Evolutionary conservation across 2,113 vertebrate species (phyloP).

Genomic region (Tragelaphus imberbis): DNA sequence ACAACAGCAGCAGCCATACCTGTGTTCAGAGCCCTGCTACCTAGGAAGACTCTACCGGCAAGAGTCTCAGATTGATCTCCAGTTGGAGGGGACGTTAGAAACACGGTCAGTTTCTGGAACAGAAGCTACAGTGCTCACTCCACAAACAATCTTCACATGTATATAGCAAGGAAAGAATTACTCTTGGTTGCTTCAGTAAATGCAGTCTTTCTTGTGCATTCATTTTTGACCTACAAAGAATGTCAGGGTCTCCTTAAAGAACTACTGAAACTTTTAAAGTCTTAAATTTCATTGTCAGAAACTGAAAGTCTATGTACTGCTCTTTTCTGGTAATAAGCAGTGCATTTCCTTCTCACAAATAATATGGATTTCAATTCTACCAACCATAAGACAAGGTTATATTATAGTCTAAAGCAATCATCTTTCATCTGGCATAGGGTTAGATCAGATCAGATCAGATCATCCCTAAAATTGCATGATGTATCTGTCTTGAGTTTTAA

Average conservation of each 20-base stretch:
- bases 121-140: background rate
- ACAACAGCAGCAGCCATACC: background rate
- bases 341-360: constrained; percentile 12
- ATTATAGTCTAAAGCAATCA: background rate
- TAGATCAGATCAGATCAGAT: too few relatives aligned
- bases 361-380: background rate
- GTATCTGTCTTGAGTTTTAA: background rate
- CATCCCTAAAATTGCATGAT: background rate
- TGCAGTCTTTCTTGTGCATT: background rate
- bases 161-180: background rate
- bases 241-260: background rate
- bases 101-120: background rate
- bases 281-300: constrained; percentile 17
- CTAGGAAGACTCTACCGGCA: background rate
- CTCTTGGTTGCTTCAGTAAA: background rate
- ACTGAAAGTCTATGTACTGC: background rate
- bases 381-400: background rate
- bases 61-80: background rate
- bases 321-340: background rate
- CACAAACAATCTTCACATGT: background rate
- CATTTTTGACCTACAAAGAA: background rate
- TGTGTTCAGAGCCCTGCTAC: background rate
- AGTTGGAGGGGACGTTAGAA: background rate
- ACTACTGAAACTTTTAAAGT: background rate
- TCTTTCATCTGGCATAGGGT: background rate